Evolutionary conservation across 2,888 invertebrate species (phyloP), one percentile per base, ranked within the genome.

Genomic region (Ferrisia virgata): DNA sequence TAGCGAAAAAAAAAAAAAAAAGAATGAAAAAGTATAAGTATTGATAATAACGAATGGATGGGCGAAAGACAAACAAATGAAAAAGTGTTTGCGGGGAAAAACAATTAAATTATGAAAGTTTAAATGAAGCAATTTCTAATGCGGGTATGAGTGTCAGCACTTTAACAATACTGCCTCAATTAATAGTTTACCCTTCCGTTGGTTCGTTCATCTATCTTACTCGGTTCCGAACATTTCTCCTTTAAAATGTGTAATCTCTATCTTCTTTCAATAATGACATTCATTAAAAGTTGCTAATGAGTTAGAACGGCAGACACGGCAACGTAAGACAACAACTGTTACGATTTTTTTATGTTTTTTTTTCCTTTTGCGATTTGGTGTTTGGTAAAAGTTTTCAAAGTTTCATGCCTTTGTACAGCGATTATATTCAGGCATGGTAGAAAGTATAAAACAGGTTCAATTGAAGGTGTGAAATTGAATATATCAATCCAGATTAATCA

Each of bases 211-310:
- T 47, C 47, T 80, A 25, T 47, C 80, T 80, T 47, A 22, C 18
- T 53, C 33, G 3, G n/a, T 31, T 33, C 15, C 11, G 18, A 40
- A 31, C 43, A 15, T 31, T 79, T 28, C 13, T 31, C 80, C 40
- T 31, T 80, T 39, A 18, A 53, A 53, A 80, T 80, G 31, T 53
- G 47, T 80, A 53, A 80, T 80, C 31, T 47, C 72, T 76, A 40
- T 43, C 40, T 76, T 40, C 76, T 72, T 72, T 72, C 72, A 47
- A 83, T 83, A 83, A 83, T 83, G 76, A 83, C 83, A 83, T 83
- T 83, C 83, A 83, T 83, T 83, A 83, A 83, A 83, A 83, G 83
- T 83, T 83, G 69, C 83, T 83, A 83, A 83, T 83, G 83, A 83
- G 83, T 83, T 83, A 83, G 72, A 83, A 83, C 39, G 31, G 43